A percentile compares a stretch with the other conserved stretches of the same genome.
These are phyloP conservation scores for Amblyornis subalaris DNA, from an alignment of 2,113 vertebrate genomes.

Conservation along the genomic window DNA sequence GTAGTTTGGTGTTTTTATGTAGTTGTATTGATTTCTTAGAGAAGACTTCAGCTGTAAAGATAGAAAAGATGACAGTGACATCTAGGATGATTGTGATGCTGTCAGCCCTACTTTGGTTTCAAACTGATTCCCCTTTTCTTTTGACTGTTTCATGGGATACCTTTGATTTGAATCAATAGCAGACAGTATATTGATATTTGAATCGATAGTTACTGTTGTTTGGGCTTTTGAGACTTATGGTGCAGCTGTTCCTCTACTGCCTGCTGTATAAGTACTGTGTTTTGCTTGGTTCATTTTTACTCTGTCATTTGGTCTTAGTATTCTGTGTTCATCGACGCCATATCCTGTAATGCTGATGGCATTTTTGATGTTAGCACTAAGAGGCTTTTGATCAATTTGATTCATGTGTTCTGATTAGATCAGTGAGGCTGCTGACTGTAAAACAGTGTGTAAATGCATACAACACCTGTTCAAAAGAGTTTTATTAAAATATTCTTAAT, in stretches of 20 bases:
- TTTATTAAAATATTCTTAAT: neutral
- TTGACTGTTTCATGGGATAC: neutral
- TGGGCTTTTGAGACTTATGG: neutral
- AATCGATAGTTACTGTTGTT: neutral
- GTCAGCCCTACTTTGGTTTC: neutral
- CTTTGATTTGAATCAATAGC: neutral
- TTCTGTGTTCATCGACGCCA: neutral
- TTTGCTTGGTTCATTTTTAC: neutral
- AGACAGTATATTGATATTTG: neutral
- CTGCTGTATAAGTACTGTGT: neutral
- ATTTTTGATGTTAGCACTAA: neutral
- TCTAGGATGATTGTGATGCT: neutral
- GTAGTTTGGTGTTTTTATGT: fast-evolving
- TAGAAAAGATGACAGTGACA: neutral
- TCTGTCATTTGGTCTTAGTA: neutral
- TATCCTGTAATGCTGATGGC: fast-evolving
- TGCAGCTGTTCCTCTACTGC: neutral
- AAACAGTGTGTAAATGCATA: neutral
- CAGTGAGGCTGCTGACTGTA: neutral
- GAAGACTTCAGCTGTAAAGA: neutral
- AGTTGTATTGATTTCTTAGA: neutral
- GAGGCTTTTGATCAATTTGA: neutral
- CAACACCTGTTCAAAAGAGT: neutral
- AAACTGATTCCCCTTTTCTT: neutral
- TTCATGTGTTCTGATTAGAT: neutral